These are phyloP conservation scores for Anolis carolinensis DNA, from an alignment of 2,113 vertebrate species.

Conservation along the genomic window DNA sequence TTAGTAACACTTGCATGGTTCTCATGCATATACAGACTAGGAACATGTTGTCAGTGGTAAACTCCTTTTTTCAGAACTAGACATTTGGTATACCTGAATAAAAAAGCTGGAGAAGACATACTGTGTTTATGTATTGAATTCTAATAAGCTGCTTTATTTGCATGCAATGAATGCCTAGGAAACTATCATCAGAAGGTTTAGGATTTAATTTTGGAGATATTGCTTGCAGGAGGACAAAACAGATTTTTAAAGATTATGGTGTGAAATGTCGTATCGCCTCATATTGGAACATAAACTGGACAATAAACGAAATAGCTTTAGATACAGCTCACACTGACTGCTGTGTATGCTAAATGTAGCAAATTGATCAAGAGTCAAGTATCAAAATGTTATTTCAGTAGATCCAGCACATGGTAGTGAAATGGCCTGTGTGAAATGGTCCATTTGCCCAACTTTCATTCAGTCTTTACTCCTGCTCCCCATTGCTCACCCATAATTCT, in stretches of 20 bases:
- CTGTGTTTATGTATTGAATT: neutral
- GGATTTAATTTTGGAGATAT: neutral
- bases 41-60: conserved; percentile 15
- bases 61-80: neutral
- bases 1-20: neutral
- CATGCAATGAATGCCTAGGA: conserved; percentile 6
- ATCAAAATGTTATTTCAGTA: neutral
- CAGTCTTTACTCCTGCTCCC: neutral
- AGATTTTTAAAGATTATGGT: neutral
- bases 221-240: neutral
- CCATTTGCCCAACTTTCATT: neutral
- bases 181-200: neutral
- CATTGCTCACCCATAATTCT: neutral
- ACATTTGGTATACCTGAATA: neutral
- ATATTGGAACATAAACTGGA: neutral
- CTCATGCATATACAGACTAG: neutral
- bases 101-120: neutral
- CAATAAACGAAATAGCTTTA: neutral
- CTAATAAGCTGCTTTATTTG: neutral
- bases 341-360: neutral
- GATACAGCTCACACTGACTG: neutral
- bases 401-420: neutral
- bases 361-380: neutral
- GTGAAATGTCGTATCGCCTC: neutral
- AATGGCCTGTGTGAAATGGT: no score